A percentile compares a stretch with the other conserved stretches of the same genome.
Evolutionary conservation across 2,797 vertebrate genomes (phyloP).

Genomic region (Gambelia wislizenii): DNA sequence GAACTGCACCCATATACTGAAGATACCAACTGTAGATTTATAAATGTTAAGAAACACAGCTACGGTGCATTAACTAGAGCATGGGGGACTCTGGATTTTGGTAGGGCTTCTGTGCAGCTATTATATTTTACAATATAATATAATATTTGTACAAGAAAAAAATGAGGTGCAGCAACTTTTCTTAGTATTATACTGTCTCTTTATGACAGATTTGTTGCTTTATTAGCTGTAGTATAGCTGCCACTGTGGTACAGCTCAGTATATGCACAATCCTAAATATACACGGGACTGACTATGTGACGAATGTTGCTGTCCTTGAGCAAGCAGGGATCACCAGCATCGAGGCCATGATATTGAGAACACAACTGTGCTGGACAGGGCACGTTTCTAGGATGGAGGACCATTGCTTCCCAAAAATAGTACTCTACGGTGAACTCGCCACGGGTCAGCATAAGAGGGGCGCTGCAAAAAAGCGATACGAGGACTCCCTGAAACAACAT

Average conservation of each 20-base stretch:
- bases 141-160: neutral
- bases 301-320: too few relatives aligned
- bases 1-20: slow-evolving; percentile 1
- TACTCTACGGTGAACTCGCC: too few relatives aligned
- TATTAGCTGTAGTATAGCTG: slow-evolving; percentile 27
- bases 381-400: too few relatives aligned
- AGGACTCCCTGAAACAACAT: too few relatives aligned
- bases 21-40: slow-evolving; percentile 21
- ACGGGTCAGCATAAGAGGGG: too few relatives aligned
- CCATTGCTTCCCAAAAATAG: too few relatives aligned
- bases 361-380: too few relatives aligned
- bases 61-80: accelerated
- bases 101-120: slow-evolving; percentile 21
- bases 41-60: slow-evolving; percentile 14
- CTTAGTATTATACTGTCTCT: neutral
- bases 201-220: neutral
- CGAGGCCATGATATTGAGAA: too few relatives aligned
- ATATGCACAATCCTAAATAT: too few relatives aligned
- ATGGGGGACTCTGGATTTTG: neutral
- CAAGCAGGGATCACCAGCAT: too few relatives aligned
- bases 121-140: slow-evolving; percentile 38
- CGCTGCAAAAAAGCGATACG: too few relatives aligned
- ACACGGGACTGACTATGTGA: too few relatives aligned
- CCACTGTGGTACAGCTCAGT: neutral
- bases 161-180: neutral